Percentiles rank a stretch among this genome's conserved stretches.
Evolutionary conservation across 2,113 vertebrate species (phyloP).

Genomic region (Corythornis madagascariensis): DNA sequence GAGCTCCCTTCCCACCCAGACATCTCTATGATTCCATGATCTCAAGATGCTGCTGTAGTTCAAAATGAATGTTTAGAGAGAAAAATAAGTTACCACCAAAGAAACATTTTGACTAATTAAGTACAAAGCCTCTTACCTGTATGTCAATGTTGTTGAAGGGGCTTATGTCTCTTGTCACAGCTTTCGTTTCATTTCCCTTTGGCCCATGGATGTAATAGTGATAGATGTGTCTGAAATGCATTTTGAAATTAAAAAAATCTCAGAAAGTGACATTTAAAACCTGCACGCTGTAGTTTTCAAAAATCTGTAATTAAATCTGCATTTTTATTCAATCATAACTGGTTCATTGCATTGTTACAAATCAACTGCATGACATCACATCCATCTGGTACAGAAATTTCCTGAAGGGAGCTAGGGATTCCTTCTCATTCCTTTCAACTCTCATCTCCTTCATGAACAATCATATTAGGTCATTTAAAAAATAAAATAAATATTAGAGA

Average conservation of each 20-base stretch:
- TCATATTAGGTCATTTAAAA: background rate
- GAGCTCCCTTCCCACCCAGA: too few relatives aligned
- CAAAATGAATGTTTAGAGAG: background rate
- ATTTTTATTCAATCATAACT: background rate
- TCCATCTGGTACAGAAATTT: background rate
- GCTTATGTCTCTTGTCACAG: constrained; percentile 16
- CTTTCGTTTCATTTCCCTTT: constrained; percentile 79
- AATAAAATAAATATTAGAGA: background rate
- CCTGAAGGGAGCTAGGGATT: background rate
- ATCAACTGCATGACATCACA: background rate
- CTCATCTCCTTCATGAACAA: background rate
- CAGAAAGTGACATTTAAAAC: background rate
- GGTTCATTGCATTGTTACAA: background rate
- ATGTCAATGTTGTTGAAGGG: constrained; percentile 82
- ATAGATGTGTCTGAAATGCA: constrained; percentile 87
- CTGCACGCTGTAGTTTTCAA: background rate
- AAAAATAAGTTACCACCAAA: background rate
- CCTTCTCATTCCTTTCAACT: background rate
- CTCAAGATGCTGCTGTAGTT: background rate
- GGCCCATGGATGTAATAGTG: constrained; percentile 95
- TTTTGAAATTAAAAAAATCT: background rate
- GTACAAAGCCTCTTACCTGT: constrained; percentile 74
- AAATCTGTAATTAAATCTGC: background rate
- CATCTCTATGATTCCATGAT: background rate
- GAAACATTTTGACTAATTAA: background rate